Evolutionary conservation across 2,888 invertebrate genomes (phyloP), one percentile per base, ranked within the genome.

Genomic region (Cecidostiba fungosa): DNA sequence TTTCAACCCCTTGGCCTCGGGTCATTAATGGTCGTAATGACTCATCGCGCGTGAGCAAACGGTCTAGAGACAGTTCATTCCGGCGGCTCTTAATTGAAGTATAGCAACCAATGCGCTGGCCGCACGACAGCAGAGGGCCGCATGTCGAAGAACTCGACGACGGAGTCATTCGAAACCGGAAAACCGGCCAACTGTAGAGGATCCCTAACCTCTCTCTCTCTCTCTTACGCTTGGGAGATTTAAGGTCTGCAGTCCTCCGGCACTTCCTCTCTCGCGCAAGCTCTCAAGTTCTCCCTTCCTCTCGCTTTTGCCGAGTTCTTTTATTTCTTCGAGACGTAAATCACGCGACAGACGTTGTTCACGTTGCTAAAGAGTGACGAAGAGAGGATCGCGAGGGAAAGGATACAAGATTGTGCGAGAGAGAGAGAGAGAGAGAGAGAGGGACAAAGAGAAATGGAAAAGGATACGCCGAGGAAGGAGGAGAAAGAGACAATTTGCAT

Each of bases 241-340:
- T 89, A 89, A 87, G 88, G 88, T 87, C 87, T 14, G 84, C n/a
- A n/a, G n/a, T 88, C 87, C 85, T 88, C 84, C 80, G 86, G 86
- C 87, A 86, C 85, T 87, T 88, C 87, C 88, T 88, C 36, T 43
- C 36, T 47, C 6, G 76, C 32, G 43, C n/a, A 50, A 43, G 29
- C 73, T 36, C 59, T 8, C 47, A 3, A 36, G 26, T 16, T 5
- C 26, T 14, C 32, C 23, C 62, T 16, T 16, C 2, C 39, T 79
- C 39, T 43, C 4, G 43, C 39, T 78, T 54, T 82, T 77, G 87
- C 82, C 83, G 77, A 84, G 32, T 88, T 83, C 89, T 89, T 88
- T 90, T 91, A 90, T 90, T 90, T 90, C 87, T 85, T 87, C 74
- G 86, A 12, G 72, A 82, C 89, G 89, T 91, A 91, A 91, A 91